Conservation (phyloP, 2,888 invertebrate species). For the Leptarthrus brevirostris region DNA sequence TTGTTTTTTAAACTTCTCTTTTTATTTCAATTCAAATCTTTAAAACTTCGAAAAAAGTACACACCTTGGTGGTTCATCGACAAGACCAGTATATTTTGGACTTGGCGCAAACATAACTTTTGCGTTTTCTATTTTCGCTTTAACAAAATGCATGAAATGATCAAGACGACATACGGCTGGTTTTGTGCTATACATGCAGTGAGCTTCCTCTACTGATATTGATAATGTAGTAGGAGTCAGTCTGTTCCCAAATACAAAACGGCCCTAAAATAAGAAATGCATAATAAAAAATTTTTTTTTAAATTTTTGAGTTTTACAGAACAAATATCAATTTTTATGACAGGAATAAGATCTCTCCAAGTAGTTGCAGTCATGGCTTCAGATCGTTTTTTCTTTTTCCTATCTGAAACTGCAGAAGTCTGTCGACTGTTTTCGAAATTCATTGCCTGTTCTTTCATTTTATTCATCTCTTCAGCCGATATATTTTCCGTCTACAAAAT, state of each 20-base stretch:
- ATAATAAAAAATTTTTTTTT: not conserved
- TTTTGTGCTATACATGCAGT: conserved; percentile 94
- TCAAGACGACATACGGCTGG: conserved; percentile 94
- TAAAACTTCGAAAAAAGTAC: no score
- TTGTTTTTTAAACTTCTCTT: no score
- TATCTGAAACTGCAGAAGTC: conserved; percentile 64
- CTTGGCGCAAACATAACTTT: conserved; percentile 96
- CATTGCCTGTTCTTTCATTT: conserved; percentile 71
- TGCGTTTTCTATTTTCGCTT: conserved; percentile 94
- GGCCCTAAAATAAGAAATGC: conserved; percentile 72
- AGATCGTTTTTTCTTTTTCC: conserved; percentile 71
- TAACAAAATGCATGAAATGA: conserved; percentile 95
- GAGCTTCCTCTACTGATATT: conserved; percentile 92
- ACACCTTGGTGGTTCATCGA: conserved; percentile 89
- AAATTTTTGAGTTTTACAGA: conserved; percentile 70
- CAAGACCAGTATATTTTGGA: conserved; percentile 91
- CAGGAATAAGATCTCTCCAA: conserved; percentile 96
- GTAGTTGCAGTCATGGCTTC: conserved; percentile 88
- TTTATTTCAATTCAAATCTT: no score
- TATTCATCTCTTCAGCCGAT: conserved; percentile 69
- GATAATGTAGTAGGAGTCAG: conserved; percentile 93
- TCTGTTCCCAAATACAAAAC: conserved; percentile 94
- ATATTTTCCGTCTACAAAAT: conserved; percentile 69
- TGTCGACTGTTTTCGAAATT: conserved; percentile 74
- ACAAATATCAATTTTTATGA: conserved; percentile 93